A percentile compares a stretch with the other conserved stretches of the same genome.
phyloP scores from a whole-genome alignment of 1,140 invertebrate species.

The Octopus sinensis region DNA sequence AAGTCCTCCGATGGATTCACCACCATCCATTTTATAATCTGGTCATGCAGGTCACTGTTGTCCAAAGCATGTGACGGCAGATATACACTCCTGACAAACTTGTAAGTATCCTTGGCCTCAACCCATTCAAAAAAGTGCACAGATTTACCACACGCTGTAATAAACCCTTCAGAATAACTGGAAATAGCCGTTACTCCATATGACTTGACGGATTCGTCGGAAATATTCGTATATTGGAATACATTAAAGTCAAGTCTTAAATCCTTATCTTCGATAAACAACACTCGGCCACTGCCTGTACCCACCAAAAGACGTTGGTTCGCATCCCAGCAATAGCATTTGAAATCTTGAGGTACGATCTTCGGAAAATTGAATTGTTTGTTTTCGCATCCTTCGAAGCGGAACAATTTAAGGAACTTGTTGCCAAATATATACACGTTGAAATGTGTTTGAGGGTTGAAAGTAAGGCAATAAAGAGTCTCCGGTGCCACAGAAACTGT shows the following conservation, averaged over 20 bases:
- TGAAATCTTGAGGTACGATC: neutral
- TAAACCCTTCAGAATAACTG: neutral
- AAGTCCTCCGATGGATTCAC: neutral
- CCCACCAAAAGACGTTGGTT: neutral
- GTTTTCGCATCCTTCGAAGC: neutral
- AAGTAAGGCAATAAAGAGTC: neutral
- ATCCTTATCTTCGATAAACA: neutral
- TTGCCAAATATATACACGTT: neutral
- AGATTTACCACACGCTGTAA: neutral
- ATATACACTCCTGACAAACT: neutral
- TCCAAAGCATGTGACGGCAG: neutral
- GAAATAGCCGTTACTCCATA: neutral
- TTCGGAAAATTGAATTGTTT: neutral
- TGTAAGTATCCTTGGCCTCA: neutral
- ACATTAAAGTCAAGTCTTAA: neutral
- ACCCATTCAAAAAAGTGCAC: neutral
- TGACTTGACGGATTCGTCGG: neutral
- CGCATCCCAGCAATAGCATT: neutral
- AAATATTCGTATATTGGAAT: neutral
- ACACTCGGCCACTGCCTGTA: neutral
- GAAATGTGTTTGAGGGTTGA: neutral
- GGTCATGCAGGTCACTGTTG: neutral
- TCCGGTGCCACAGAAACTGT: neutral
- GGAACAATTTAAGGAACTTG: neutral
- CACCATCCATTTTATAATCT: neutral